Conservation (phyloP, 2,888 invertebrate genomes). For the Nomada hirtipes region DNA sequence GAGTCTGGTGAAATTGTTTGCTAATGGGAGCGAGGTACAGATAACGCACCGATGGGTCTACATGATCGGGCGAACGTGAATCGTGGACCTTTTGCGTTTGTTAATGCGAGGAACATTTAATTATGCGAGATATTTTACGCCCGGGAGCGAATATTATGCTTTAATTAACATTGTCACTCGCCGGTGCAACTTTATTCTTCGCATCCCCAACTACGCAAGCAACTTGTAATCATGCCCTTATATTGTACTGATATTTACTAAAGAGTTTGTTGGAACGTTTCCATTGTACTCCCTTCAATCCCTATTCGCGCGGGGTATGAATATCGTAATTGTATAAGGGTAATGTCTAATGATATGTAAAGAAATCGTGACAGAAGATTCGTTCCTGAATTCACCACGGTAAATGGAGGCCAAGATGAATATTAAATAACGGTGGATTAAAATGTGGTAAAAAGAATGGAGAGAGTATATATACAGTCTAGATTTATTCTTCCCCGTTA, state of each 20-base stretch:
- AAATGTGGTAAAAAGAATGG: background rate
- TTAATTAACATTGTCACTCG: slow-evolving; percentile 29
- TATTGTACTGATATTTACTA: background rate
- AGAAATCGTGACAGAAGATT: background rate
- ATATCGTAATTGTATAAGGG: slow-evolving; percentile 2
- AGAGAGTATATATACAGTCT: no score
- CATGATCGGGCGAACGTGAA: slow-evolving; percentile 38
- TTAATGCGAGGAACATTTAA: slow-evolving; percentile 27
- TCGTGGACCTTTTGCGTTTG: slow-evolving; percentile 23
- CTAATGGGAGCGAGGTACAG: slow-evolving; percentile 26
- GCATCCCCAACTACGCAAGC: background rate
- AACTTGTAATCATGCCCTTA: background rate
- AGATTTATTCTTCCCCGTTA: no score
- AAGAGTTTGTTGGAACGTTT: background rate
- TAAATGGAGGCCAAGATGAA: slow-evolving; percentile 13
- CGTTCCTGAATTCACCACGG: background rate
- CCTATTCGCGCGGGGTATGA: background rate
- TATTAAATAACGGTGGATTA: slow-evolving; percentile 10
- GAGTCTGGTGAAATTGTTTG: slow-evolving; percentile 41
- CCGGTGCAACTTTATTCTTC: background rate
- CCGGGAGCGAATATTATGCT: slow-evolving; percentile 3
- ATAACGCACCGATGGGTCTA: slow-evolving; percentile 28
- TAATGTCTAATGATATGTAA: slow-evolving; percentile 8
- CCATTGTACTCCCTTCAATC: background rate
- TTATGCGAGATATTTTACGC: slow-evolving; percentile 20